Base-by-base conservation (phyloP, 2,888 invertebrate genomes). In the Chaitophorus viminalis region DNA sequence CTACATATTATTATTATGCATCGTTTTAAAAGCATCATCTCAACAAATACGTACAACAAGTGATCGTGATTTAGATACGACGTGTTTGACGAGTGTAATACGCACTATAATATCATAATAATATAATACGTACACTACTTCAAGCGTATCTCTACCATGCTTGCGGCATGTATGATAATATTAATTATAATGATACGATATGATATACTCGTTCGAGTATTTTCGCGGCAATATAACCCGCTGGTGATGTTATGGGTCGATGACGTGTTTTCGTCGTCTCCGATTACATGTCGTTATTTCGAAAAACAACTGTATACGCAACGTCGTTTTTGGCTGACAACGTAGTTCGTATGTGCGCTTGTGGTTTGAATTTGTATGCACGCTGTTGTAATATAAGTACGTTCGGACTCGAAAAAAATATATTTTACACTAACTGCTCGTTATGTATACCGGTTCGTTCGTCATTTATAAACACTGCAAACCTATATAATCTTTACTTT, bases 131-230 rank as follows among this genome's bases (percentile, higher is more conserved):
- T 8, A 18, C 29, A 33, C 52, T 72, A 82, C 82, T 82, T 72
- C 52, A 72, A 82, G 3, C 33, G 72, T 54, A 14, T 33, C 72
- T 33, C n/a, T 74, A 82, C 52, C 68, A 46, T 8, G 29, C 31
- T n/a, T 18, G 52, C 52, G 33, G 31, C 11, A 4, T 33, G 33
- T 18, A 21, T 52, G 17, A 46, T 65, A n/a, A 14, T 39, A 31
- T 18, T 36, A 81, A 31, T 78, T 31, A 60, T 78, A 33, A 31
- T 78, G 52, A 60, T 78, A 33, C 79, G 60, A 21, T 60, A 25
- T 54, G 54, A 36, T 60, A 81, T 52, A 54, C 36, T 36, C n/a
- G 21, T 83, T 83, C 74, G 74, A 83, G 82, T 83, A 74, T 83
- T 83, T 46, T 74, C 54, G 54, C 36, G 33, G 21, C 74, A 72